These are phyloP conservation scores for Blera fallax DNA, from an alignment of 2,888 invertebrate species.

Conservation along the genomic window DNA sequence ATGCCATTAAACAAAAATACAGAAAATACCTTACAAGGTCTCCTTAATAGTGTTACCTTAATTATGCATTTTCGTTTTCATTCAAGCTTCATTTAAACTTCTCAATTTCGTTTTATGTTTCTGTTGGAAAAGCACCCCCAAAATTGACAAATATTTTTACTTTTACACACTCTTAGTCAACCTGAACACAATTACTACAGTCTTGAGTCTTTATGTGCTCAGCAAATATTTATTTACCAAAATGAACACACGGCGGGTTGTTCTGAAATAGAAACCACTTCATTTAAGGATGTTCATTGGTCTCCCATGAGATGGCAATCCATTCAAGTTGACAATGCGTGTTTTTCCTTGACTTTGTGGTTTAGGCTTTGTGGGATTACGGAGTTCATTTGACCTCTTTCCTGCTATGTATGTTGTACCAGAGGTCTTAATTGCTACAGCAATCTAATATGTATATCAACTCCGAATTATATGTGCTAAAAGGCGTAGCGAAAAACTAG, in stretches of 20 bases:
- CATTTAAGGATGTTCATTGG: slow-evolving; percentile 9
- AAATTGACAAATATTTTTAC: neutral
- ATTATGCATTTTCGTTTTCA: too few relatives aligned
- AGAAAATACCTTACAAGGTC: too few relatives aligned
- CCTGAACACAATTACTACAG: slow-evolving; percentile 24
- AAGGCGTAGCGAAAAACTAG: neutral
- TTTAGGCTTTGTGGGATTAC: slow-evolving; percentile 6
- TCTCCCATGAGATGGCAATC: neutral
- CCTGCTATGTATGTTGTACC: slow-evolving; percentile 5
- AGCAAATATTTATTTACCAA: slow-evolving; percentile 44
- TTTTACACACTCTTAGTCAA: slow-evolving; percentile 25
- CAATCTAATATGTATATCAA: neutral
- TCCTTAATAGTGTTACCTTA: too few relatives aligned
- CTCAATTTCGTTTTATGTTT: neutral
- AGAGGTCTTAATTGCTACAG: slow-evolving; percentile 13
- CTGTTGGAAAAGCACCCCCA: neutral
- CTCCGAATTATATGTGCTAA: neutral
- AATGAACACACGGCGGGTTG: slow-evolving; percentile 4
- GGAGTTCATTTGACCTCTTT: neutral
- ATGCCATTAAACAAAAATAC: too few relatives aligned
- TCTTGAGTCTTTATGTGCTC: slow-evolving; percentile 4
- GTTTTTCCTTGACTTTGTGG: neutral
- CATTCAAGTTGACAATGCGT: slow-evolving; percentile 26
- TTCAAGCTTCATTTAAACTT: too few relatives aligned
- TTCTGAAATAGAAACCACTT: neutral